These are phyloP conservation scores for Drepanosiphum platanoidis DNA, from an alignment of 2,888 invertebrate genomes.

Conservation along the genomic window DNA sequence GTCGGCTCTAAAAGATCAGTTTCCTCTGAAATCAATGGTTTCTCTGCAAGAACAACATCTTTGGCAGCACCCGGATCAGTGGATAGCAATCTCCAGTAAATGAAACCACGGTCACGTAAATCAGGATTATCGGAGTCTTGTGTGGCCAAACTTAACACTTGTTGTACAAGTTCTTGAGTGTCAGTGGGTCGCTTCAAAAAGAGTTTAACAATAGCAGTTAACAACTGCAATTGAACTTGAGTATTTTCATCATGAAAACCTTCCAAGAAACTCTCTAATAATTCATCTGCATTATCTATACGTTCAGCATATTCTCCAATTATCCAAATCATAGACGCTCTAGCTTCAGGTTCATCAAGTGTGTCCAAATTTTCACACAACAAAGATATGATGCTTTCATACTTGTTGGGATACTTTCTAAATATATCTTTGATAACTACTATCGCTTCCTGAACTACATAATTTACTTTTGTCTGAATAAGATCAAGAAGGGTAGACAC, in stretches of 20 bases:
- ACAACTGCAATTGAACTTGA: slow-evolving; percentile 93
- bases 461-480: slow-evolving; percentile 99
- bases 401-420: slow-evolving; percentile 98
- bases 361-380: slow-evolving; percentile 99
- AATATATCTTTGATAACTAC: slow-evolving; percentile 99
- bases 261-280: slow-evolving; percentile 97
- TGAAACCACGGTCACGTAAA: slow-evolving; percentile 96
- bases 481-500: slow-evolving; percentile 96
- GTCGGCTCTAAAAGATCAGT: slow-evolving; percentile 98
- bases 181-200: slow-evolving; percentile 98
- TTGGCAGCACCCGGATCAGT: slow-evolving; percentile 99
- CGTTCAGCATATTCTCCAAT: slow-evolving; percentile 98
- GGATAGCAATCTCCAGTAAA: slow-evolving; percentile 97
- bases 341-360: slow-evolving; percentile 96
- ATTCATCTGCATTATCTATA: slow-evolving; percentile 98
- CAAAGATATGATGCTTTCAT: slow-evolving; percentile 99
- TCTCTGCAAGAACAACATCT: slow-evolving; percentile 98
- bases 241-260: slow-evolving; percentile 98
- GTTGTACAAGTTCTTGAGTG: slow-evolving; percentile 98
- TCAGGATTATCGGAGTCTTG: slow-evolving; percentile 98
- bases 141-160: slow-evolving; percentile 88
- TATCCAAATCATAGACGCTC: slow-evolving; percentile 94
- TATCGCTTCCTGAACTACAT: slow-evolving; percentile 99
- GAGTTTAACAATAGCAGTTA: slow-evolving; percentile 98
- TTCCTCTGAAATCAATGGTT: slow-evolving; percentile 98